Evolutionary conservation across 2,113 vertebrate genomes (phyloP).

Genomic region (Nerophis ophidion): DNA sequence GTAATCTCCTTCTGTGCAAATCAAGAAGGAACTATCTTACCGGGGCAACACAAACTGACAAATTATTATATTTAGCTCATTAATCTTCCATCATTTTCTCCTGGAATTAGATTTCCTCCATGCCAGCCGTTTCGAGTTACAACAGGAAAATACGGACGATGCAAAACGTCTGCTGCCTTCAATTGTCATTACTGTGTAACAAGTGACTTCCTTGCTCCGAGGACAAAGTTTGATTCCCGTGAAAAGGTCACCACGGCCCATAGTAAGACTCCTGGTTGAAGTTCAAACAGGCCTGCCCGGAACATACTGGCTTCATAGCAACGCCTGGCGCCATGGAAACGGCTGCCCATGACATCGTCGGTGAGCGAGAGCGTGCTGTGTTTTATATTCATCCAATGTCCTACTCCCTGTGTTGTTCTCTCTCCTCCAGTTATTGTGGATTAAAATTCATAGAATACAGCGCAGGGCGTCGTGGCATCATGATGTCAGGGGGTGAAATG

Average conservation of each 20-base stretch:
- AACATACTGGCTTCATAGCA: conserved; percentile 67
- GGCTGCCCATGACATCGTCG: conserved; percentile 41
- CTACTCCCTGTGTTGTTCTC: conserved; percentile 27
- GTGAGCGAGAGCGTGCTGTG: conserved; percentile 55
- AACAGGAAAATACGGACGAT: neutral
- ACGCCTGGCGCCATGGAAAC: conserved; percentile 71
- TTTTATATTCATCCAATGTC: conserved; percentile 59
- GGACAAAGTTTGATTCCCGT: conserved; percentile 22
- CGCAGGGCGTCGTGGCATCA: neutral
- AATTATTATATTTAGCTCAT: conserved; percentile 19
- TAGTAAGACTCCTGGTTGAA: conserved; percentile 38
- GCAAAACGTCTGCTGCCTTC: neutral
- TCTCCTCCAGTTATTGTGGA: conserved; percentile 2
- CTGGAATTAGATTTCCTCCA: conserved; percentile 25
- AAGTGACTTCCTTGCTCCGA: neutral
- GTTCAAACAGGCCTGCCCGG: conserved; percentile 52
- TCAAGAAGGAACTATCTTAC: conserved; percentile 9
- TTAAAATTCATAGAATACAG: conserved; percentile 44
- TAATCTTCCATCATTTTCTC: conserved; percentile 23
- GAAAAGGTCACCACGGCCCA: conserved; percentile 51
- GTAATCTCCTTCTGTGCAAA: neutral
- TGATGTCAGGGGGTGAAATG: conserved; percentile 7
- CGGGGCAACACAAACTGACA: neutral
- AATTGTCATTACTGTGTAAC: conserved; percentile 3
- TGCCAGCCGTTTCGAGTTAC: conserved; percentile 12